These are phyloP conservation scores for Myripristis jacobus DNA, from an alignment of 2,797 vertebrate species.

Conservation along the genomic window DNA sequence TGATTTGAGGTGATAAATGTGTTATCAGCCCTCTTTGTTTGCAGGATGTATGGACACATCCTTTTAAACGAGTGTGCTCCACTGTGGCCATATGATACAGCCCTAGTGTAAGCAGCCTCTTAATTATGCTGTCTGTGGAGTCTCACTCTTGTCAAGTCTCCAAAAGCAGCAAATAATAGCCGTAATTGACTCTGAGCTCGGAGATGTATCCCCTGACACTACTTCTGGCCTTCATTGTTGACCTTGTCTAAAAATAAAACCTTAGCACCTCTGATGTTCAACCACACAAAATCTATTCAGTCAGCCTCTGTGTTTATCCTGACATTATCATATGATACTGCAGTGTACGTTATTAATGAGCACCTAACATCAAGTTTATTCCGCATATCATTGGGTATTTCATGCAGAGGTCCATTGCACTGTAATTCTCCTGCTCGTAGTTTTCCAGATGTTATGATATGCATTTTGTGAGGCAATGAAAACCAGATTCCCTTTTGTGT, in stretches of 20 bases:
- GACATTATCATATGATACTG: constrained; percentile 61
- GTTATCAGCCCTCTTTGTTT: constrained; percentile 65
- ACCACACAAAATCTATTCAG: constrained; percentile 54
- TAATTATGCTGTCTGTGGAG: constrained; percentile 78
- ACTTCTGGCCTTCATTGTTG: constrained; percentile 69
- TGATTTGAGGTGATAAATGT: constrained; percentile 75
- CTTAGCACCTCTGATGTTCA: constrained; percentile 71
- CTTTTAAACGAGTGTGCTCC: constrained; percentile 51
- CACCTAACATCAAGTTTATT: constrained; percentile 41
- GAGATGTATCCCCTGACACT: constrained; percentile 54
- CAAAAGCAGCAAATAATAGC: constrained; percentile 63
- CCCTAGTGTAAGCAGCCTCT: constrained; percentile 67
- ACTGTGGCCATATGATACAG: constrained; percentile 63
- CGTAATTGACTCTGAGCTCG: constrained; percentile 72
- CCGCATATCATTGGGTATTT: constrained; percentile 34
- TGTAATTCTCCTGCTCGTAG: constrained; percentile 20
- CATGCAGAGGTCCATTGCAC: constrained; percentile 8
- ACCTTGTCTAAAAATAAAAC: constrained; percentile 78
- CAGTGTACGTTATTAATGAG: constrained; percentile 51
- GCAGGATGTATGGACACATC: constrained; percentile 61
- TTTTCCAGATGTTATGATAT: constrained; percentile 19
- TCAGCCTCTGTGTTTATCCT: constrained; percentile 44
- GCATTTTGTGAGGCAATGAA: constrained; percentile 34
- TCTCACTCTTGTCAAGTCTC: constrained; percentile 72
- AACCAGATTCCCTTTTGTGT: constrained; percentile 28